phyloP scores from a whole-genome alignment of 2,888 invertebrate genomes.

The Eledone cirrhosa region DNA sequence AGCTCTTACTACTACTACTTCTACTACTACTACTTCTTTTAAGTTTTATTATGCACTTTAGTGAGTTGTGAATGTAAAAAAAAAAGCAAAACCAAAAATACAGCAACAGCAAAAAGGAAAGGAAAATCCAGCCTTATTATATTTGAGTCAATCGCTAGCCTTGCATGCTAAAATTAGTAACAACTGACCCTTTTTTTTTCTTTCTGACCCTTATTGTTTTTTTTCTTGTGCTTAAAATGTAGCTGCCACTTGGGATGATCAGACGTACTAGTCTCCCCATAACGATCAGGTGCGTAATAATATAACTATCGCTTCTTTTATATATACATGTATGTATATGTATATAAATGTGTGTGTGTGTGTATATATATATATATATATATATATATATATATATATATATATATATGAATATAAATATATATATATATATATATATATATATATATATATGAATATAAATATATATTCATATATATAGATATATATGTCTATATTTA shows the following conservation, averaged over 20 bases:
- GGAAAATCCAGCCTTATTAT: no score
- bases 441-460: no score
- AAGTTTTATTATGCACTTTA: conserved; percentile 17
- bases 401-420: no score
- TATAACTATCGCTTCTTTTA: conserved; percentile 17
- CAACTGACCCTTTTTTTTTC: conserved; percentile 14
- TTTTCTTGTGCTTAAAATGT: conserved; percentile 26
- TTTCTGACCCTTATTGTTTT: no score
- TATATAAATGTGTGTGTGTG: no score
- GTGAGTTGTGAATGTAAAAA: neutral
- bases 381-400: no score
- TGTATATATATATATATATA: no score
- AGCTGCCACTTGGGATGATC: conserved; percentile 27
- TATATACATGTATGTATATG: neutral
- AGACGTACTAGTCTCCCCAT: conserved; percentile 26
- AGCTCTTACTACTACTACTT: neutral
- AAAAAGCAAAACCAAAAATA: no score
- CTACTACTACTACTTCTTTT: neutral
- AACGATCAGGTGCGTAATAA: conserved; percentile 22
- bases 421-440: no score
- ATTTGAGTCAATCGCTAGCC: neutral
- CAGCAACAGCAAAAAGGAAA: no score
- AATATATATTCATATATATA: no score
- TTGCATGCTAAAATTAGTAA: conserved; percentile 24
- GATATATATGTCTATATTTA: no score